Conservation (phyloP, 1,140 invertebrate genomes). For the Trissolcus basalis region DNA sequence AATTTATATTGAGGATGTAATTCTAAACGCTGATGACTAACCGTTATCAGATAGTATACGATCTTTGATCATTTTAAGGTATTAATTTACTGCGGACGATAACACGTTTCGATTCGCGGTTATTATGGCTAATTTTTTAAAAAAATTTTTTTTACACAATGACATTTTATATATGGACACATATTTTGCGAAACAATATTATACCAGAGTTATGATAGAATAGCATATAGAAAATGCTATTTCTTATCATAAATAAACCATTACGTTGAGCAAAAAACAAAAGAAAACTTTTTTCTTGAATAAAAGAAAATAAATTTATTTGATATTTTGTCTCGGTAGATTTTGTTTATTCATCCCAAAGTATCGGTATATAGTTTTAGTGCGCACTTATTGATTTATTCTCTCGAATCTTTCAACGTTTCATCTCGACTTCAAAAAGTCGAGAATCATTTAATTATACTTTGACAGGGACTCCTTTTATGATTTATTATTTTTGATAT, state of each 20-base stretch:
- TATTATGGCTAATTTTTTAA: slow-evolving; percentile 4
- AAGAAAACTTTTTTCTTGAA: too few relatives aligned
- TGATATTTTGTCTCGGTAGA: too few relatives aligned
- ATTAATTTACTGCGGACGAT: slow-evolving; percentile 28
- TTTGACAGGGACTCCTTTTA: slow-evolving; percentile 32
- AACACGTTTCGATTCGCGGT: slow-evolving; percentile 24
- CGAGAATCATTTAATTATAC: slow-evolving; percentile 41
- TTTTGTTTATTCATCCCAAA: too few relatives aligned
- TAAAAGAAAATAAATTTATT: too few relatives aligned
- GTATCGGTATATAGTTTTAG: slow-evolving; percentile 1
- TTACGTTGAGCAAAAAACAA: too few relatives aligned
- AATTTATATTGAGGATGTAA: slow-evolving; percentile 10
- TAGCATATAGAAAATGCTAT: too few relatives aligned
- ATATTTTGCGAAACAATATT: too few relatives aligned
- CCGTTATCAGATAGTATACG: slow-evolving; percentile 25
- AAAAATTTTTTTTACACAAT: too few relatives aligned
- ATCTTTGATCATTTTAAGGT: slow-evolving; percentile 39
- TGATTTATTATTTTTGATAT: slow-evolving; percentile 4
- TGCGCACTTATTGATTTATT: slow-evolving; percentile 35
- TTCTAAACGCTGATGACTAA: slow-evolving; percentile 30
- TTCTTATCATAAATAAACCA: too few relatives aligned
- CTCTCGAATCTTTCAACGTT: slow-evolving; percentile 14
- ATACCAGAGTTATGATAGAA: too few relatives aligned
- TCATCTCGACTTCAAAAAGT: slow-evolving; percentile 10
- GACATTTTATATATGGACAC: too few relatives aligned